A percentile compares a stretch with the other conserved stretches of the same genome.
Evolutionary conservation across 92 coral and sea anemone genomes (phyloP).

Genomic region (Zoanthus gigantus): DNA sequence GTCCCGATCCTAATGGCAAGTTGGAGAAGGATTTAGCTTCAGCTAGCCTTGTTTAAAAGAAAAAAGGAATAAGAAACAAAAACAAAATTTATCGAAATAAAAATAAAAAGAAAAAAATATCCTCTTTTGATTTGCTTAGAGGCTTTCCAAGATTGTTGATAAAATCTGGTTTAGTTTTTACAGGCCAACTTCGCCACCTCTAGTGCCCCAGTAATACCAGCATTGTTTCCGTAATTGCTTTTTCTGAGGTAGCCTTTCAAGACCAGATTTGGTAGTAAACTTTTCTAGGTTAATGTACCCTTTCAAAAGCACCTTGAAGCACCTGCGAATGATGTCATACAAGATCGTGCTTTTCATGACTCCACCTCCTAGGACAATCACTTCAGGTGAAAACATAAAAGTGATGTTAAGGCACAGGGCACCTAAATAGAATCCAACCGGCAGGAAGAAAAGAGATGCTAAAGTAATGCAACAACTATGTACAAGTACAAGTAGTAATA

Average conservation of each 20-base stretch:
- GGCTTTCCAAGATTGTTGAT: too few species aligned
- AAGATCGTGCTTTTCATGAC: slow-evolving; percentile 83
- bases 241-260: slow-evolving; percentile 73
- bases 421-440: slow-evolving; percentile 89
- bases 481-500: too few species aligned
- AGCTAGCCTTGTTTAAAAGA: too few species aligned
- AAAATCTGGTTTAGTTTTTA: neutral
- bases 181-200: slow-evolving; percentile 65
- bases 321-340: slow-evolving; percentile 63
- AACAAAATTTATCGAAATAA: too few species aligned
- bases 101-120: too few species aligned
- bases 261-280: slow-evolving; percentile 83
- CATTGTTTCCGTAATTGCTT: slow-evolving; percentile 78
- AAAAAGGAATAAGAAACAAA: too few species aligned
- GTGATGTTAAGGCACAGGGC: slow-evolving; percentile 91
- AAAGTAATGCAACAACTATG: too few species aligned
- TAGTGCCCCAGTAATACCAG: slow-evolving; percentile 93
- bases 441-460: neutral
- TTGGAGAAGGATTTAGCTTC: too few species aligned
- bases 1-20: too few species aligned
- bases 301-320: slow-evolving; percentile 78
- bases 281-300: slow-evolving; percentile 83
- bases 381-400: slow-evolving; percentile 89
- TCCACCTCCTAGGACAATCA: slow-evolving; percentile 91
- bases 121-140: too few species aligned